Conservation (phyloP, 2,888 invertebrate species). For the Cheilosia urbana region DNA sequence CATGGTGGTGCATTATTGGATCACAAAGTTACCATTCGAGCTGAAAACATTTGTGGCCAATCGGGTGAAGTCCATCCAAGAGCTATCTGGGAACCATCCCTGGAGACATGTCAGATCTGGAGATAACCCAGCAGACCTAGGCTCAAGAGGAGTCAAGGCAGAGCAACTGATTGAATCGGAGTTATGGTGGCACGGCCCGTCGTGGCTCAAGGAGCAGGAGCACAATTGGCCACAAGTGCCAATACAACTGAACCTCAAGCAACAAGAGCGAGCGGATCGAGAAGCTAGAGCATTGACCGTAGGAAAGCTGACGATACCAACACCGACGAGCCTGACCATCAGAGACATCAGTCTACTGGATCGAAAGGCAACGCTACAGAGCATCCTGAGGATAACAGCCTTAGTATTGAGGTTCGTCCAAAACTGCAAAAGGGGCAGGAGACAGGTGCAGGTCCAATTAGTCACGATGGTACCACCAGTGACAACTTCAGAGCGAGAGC, state of each 20-base stretch:
- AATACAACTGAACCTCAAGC: not conserved
- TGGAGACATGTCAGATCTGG: constrained; percentile 28
- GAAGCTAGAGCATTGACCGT: not conserved
- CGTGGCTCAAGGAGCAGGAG: not conserved
- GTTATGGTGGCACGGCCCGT: constrained; percentile 29
- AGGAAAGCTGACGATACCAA: not conserved
- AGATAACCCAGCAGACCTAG: constrained; percentile 47
- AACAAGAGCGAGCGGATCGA: not conserved
- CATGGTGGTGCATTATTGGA: constrained; percentile 36
- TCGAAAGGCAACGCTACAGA: constrained; percentile 7
- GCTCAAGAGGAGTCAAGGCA: constrained; percentile 22
- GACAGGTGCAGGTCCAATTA: not conserved
- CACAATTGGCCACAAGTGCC: constrained; percentile 10
- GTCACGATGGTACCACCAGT: constrained; percentile 1
- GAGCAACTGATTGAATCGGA: not conserved
- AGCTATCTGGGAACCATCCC: not conserved
- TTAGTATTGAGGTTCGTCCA: not conserved
- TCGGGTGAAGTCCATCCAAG: constrained; percentile 19
- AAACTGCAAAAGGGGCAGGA: not conserved
- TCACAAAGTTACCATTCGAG: constrained; percentile 27
- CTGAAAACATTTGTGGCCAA: constrained; percentile 47
- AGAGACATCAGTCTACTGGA: not conserved
- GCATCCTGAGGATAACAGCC: constrained; percentile 13
- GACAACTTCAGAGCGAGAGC: not conserved
- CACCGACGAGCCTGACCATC: not conserved